These are phyloP conservation scores for Xenopus petersii DNA, from an alignment of 2,797 vertebrate species.

Conservation along the genomic window DNA sequence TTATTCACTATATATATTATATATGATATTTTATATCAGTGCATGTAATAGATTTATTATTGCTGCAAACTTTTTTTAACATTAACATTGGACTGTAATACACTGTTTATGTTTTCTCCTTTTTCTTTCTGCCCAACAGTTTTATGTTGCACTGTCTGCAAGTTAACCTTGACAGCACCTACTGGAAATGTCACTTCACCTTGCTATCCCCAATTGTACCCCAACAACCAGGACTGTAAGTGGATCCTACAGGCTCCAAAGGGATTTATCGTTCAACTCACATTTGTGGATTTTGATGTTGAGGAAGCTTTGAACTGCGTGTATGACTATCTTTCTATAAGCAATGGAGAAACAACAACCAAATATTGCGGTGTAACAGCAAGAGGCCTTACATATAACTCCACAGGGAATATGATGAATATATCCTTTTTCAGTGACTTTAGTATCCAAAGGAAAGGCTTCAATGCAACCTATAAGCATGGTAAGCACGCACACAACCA, in stretches of 20 bases:
- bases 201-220: slow-evolving; percentile 86
- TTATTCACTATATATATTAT: too few relatives aligned
- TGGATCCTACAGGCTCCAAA: slow-evolving; percentile 86
- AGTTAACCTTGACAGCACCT: slow-evolving; percentile 68
- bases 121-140: slow-evolving; percentile 64
- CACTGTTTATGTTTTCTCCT: neutral
- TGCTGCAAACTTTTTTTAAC: too few relatives aligned
- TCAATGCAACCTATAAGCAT: slow-evolving; percentile 85
- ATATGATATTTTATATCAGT: too few relatives aligned
- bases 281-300: slow-evolving; percentile 90
- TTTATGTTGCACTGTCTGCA: slow-evolving; percentile 79
- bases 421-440: slow-evolving; percentile 90
- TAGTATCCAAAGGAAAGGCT: slow-evolving; percentile 93
- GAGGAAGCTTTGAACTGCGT: slow-evolving; percentile 90
- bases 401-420: slow-evolving; percentile 85
- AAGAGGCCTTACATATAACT: slow-evolving; percentile 88
- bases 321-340: slow-evolving; percentile 82
- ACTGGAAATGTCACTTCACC: slow-evolving; percentile 84
- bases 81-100: neutral
- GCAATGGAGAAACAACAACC: slow-evolving; percentile 74
- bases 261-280: slow-evolving; percentile 88
- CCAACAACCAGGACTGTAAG: slow-evolving; percentile 76
- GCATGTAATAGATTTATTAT: too few relatives aligned
- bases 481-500: slow-evolving; percentile 72
- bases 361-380: slow-evolving; percentile 89